Base-by-base conservation (phyloP, 2,888 invertebrate species). In the Platypus cylindrus region DNA sequence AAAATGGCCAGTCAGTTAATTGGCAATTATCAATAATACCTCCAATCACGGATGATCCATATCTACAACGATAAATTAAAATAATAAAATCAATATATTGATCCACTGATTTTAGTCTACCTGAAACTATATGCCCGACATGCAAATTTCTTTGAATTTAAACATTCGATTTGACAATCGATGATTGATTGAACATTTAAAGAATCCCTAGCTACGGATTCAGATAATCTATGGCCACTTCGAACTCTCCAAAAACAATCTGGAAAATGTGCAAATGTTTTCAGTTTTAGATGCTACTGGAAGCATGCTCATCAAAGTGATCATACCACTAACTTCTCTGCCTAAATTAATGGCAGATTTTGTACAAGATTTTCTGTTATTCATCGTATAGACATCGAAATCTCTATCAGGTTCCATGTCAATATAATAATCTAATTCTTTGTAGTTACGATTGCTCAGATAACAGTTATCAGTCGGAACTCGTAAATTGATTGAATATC, bases 171-270 rank as follows among this genome's bases (percentile, higher is more conserved):
- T 54, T 86, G 83, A 48, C 86, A 86, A 13, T 85, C 81, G 0
- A 82, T 81, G 3, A 84, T 68, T 0, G 78, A 76, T 4, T 75
- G 71, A 0, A 75, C 78, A 0, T 70, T 72, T 0, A 80, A 54
- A 0, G 80, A 71, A 9, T 77, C 75, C n/a, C 73, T 65, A 0
- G 73, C 71, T 0, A 78, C 71, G 0, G 67, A 60, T 3, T 72
- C 70, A 9, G 72, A 70, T 35, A 86, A 70, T 2, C 78, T 68
- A 2, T 77, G 72, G 0, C 78, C 79, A 31, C 81, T 82, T 7
- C 82, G 70, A 0, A 83, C 79, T 45, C 85, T 73, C 72, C 81
- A 81, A 58, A 86, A 86, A 52, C 86, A 86, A 58, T 86, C 86
- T 85, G 24, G 17, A 35, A 17, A 20, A 9, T 20, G 20, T 20